A percentile compares a stretch with the other conserved stretches of the same genome.
Evolutionary conservation across 2,888 invertebrate genomes (phyloP).

Genomic region (Lasioglossum malachurum): DNA sequence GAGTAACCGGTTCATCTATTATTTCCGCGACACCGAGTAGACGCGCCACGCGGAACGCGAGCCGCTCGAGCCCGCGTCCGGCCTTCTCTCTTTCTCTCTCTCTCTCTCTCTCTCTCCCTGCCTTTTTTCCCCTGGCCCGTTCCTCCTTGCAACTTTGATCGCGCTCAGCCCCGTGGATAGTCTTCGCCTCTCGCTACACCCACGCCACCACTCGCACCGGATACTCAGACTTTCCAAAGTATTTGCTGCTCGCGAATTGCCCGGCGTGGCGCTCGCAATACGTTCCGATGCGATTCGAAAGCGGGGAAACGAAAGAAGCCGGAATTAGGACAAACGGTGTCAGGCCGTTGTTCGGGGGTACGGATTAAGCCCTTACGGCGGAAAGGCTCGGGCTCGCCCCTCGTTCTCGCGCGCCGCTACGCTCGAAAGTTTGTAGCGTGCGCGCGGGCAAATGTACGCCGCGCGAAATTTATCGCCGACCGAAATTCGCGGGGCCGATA

Average conservation of each 20-base stretch:
- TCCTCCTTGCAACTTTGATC: slow-evolving; percentile 51
- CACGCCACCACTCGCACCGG: background rate
- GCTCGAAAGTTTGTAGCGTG: slow-evolving; percentile 51
- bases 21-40: slow-evolving; percentile 77
- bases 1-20: slow-evolving; percentile 79
- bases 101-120: background rate
- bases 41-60: slow-evolving; percentile 70
- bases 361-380: slow-evolving; percentile 44
- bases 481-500: slow-evolving; percentile 63
- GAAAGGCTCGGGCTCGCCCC: slow-evolving; percentile 37
- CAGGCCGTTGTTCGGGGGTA: background rate
- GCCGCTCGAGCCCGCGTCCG: slow-evolving; percentile 38
- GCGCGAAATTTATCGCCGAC: slow-evolving; percentile 63
- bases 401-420: slow-evolving; percentile 1
- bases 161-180: slow-evolving; percentile 16
- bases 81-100: slow-evolving; percentile 11
- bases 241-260: background rate
- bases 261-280: no score
- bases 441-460: slow-evolving; percentile 59
- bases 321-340: slow-evolving; percentile 17
- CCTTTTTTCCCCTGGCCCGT: slow-evolving; percentile 11
- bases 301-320: background rate
- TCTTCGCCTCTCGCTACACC: slow-evolving; percentile 1
- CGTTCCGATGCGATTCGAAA: background rate
- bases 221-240: background rate